phyloP scores from a whole-genome alignment of 2,113 vertebrate species.

The Anolis sagrei region DNA sequence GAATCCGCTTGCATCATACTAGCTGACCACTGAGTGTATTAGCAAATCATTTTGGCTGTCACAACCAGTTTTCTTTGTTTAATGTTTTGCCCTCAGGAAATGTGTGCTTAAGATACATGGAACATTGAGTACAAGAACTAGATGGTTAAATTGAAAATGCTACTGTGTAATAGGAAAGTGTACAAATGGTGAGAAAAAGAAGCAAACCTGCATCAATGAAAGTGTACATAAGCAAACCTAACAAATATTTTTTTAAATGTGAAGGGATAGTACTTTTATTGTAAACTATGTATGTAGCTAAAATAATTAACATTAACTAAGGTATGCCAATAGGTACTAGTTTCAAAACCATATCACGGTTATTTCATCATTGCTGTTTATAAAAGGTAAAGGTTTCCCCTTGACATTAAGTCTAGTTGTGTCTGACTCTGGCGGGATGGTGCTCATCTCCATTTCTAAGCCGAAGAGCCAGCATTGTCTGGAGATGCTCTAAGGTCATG shows the following conservation, averaged over 20 bases:
- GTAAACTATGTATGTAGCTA: not conserved
- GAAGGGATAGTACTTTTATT: not conserved
- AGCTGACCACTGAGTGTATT: not conserved
- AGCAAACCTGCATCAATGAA: not conserved
- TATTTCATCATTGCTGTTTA: too few species aligned
- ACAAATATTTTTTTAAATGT: not conserved
- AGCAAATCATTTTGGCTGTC: not conserved
- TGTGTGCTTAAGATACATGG: not conserved
- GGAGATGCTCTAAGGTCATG: too few species aligned
- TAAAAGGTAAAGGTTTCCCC: too few species aligned
- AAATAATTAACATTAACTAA: not conserved
- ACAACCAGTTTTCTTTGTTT: not conserved
- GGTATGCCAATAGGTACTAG: not conserved
- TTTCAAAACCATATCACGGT: too few species aligned
- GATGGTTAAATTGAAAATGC: not conserved
- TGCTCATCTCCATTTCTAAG: too few species aligned
- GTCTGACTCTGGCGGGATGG: too few species aligned
- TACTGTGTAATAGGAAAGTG: not conserved
- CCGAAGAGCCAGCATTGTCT: too few species aligned
- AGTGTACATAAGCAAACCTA: not conserved
- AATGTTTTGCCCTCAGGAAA: not conserved
- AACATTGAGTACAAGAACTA: not conserved
- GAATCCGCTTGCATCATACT: not conserved
- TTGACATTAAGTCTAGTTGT: too few species aligned
- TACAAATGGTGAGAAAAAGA: not conserved